phyloP scores from a whole-genome alignment of 1,140 invertebrate genomes.

The Pissodes strobi region DNA sequence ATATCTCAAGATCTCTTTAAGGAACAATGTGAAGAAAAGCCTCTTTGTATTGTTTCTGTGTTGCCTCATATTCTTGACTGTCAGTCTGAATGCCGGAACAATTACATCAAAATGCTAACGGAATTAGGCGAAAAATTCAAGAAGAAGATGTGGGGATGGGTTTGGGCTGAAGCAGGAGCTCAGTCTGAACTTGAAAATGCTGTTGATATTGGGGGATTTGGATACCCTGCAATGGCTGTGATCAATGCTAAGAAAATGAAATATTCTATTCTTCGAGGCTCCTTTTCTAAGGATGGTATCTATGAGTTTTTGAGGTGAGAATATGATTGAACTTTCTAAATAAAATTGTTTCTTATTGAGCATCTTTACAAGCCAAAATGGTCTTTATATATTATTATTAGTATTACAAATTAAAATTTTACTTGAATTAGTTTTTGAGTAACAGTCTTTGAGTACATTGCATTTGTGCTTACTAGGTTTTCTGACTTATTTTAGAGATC shows the following conservation, averaged over 20 bases:
- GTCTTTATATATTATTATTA: no score
- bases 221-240: conserved; percentile 93
- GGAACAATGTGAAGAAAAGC: conserved; percentile 79
- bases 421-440: no score
- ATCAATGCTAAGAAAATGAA: conserved; percentile 97
- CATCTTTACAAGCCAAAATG: background rate
- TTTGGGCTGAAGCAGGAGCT: conserved; percentile 29
- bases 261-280: conserved; percentile 89
- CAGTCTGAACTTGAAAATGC: conserved; percentile 80
- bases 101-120: conserved; percentile 79
- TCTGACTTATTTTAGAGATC: conserved; percentile 67
- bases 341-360: background rate
- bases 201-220: conserved; percentile 92
- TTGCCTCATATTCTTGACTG: conserved; percentile 98
- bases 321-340: no score
- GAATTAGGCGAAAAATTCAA: conserved; percentile 91
- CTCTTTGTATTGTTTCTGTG: conserved; percentile 91
- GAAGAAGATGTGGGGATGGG: conserved; percentile 92
- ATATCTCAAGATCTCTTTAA: conserved; percentile 68
- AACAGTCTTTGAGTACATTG: no score
- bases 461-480: no score
- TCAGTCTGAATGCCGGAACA: conserved; percentile 90
- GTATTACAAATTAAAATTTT: no score
- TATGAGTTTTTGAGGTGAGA: conserved; percentile 50
- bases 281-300: conserved; percentile 94